phyloP scores from a whole-genome alignment of 2,888 invertebrate species.

The Sepiola atlantica region DNA sequence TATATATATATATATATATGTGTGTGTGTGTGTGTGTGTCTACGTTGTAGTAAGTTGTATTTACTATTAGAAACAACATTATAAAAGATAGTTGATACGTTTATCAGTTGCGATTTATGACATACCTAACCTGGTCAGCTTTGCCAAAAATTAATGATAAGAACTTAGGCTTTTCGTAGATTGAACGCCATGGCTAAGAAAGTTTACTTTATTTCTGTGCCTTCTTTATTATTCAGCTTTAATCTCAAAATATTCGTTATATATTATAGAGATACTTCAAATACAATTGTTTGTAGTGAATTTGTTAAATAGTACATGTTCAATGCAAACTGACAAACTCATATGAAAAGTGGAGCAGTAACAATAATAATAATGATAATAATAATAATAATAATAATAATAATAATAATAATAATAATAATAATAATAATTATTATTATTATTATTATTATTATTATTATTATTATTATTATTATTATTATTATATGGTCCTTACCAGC shows the following conservation, averaged over 20 bases:
- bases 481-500: no score
- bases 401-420: no score
- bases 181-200: not conserved
- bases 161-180: not conserved
- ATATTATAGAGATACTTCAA: no score
- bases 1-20: not conserved
- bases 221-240: not conserved
- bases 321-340: no score
- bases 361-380: no score
- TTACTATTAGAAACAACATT: not conserved
- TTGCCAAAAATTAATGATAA: slow-evolving; percentile 4
- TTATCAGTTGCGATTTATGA: not conserved
- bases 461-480: no score
- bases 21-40: not conserved
- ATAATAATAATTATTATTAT: no score
- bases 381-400: no score
- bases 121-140: not conserved
- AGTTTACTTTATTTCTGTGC: not conserved
- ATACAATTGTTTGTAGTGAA: no score
- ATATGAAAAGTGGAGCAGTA: no score
- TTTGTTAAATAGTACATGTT: no score
- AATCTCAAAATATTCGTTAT: not conserved
- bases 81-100: not conserved
- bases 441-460: no score
- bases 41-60: not conserved